Evolutionary conservation across 2,888 invertebrate genomes (phyloP).

Genomic region (Ochropacha duplaris): DNA sequence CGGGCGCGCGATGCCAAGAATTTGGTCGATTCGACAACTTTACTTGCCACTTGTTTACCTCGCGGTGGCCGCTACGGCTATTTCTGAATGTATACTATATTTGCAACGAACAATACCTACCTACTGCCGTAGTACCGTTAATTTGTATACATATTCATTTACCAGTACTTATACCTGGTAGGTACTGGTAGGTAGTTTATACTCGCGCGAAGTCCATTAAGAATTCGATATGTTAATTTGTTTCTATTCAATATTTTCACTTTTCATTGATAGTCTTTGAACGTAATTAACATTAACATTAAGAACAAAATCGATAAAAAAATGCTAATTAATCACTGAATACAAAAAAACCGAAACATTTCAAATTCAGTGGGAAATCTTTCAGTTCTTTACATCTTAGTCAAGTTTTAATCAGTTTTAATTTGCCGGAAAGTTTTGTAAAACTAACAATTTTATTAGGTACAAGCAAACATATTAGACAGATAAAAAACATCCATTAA

Average conservation of each 20-base stretch:
- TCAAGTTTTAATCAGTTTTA: no score
- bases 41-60: slow-evolving; percentile 72
- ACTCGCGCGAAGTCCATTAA: not conserved
- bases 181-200: not conserved
- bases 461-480: no score
- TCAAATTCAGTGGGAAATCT: no score
- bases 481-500: no score
- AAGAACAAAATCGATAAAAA: no score
- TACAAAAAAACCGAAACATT: no score
- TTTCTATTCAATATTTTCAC: not conserved
- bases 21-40: slow-evolving; percentile 67
- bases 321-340: no score
- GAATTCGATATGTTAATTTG: not conserved
- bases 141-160: slow-evolving; percentile 36
- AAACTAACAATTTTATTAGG: no score
- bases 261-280: not conserved
- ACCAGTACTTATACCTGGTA: not conserved
- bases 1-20: slow-evolving; percentile 67
- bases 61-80: slow-evolving; percentile 50
- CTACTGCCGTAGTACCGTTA: slow-evolving; percentile 41
- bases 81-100: slow-evolving; percentile 52
- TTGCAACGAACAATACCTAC: slow-evolving; percentile 30
- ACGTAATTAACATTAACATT: not conserved
- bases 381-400: no score
- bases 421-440: no score